A percentile compares a stretch with the other conserved stretches of the same genome.
phyloP scores from a whole-genome alignment of 2,888 invertebrate genomes.

The Salticus scenicus region DNA sequence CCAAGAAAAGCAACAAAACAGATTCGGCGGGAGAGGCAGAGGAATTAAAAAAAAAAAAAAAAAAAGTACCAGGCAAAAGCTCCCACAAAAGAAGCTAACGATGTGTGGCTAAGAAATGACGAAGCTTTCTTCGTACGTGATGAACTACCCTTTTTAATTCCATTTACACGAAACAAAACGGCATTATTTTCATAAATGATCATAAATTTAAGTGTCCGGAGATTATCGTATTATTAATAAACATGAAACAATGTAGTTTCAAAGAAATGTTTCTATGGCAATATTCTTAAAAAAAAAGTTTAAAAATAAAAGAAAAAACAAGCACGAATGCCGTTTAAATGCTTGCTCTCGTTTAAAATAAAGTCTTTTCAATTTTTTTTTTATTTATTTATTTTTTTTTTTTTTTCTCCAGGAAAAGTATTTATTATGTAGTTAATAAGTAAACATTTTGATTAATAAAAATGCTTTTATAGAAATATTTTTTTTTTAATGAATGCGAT shows the following conservation, averaged over 20 bases:
- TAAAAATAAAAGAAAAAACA: too few relatives aligned
- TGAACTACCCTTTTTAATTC: conserved; percentile 11
- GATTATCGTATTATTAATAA: background rate
- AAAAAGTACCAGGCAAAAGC: background rate
- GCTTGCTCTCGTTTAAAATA: too few relatives aligned
- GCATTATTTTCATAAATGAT: conserved; percentile 3
- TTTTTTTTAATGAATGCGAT: too few relatives aligned
- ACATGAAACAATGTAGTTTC: background rate
- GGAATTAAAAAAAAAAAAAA: conserved; percentile 13
- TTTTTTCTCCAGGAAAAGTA: too few relatives aligned
- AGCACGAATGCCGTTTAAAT: too few relatives aligned
- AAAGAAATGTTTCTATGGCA: background rate
- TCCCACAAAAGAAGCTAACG: conserved; percentile 37
- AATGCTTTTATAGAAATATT: too few relatives aligned
- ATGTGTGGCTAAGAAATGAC: conserved; percentile 30
- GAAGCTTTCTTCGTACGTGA: conserved; percentile 7
- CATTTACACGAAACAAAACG: background rate
- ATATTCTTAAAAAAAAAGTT: too few relatives aligned
- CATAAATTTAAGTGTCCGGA: background rate
- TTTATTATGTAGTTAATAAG: too few relatives aligned
- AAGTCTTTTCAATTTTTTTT: too few relatives aligned
- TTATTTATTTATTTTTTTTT: too few relatives aligned
- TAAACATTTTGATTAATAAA: too few relatives aligned
- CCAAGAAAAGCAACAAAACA: conserved; percentile 55
- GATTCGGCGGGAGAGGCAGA: background rate